A percentile compares a stretch with the other conserved stretches of the same genome.
phyloP scores from a whole-genome alignment of 2,888 invertebrate species.

The Ephialtes manifestator region DNA sequence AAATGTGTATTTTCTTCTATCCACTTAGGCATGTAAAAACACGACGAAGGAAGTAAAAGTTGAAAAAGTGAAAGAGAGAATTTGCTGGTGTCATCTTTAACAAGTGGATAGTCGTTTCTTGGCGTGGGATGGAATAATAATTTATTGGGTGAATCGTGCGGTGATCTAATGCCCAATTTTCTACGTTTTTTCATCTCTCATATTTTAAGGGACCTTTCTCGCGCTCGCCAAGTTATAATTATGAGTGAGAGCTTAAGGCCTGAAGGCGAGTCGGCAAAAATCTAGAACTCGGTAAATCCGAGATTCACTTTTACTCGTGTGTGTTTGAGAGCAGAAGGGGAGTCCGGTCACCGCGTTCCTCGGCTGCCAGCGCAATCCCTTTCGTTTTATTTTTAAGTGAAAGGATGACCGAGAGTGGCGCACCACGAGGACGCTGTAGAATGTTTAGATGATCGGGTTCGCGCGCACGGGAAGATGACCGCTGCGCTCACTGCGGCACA shows the following conservation, averaged over 20 bases:
- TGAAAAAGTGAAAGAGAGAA: slow-evolving; percentile 1
- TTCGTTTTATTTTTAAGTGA: slow-evolving; percentile 69
- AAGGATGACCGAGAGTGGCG: slow-evolving; percentile 53
- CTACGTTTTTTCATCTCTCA: background rate
- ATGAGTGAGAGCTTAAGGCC: slow-evolving; percentile 34
- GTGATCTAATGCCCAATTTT: slow-evolving; percentile 9
- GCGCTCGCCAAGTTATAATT: slow-evolving; percentile 16
- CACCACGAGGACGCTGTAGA: background rate
- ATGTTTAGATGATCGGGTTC: slow-evolving; percentile 40
- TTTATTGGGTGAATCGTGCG: background rate
- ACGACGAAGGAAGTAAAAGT: background rate
- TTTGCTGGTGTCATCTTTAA: background rate
- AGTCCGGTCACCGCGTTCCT: slow-evolving; percentile 21
- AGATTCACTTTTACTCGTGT: slow-evolving; percentile 59
- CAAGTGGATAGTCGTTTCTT: background rate
- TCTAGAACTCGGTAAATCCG: slow-evolving; percentile 1
- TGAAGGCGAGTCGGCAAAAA: background rate
- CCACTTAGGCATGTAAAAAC: background rate
- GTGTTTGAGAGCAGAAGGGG: background rate
- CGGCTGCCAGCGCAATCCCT: slow-evolving; percentile 30
- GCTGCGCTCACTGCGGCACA: background rate
- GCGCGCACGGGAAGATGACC: slow-evolving; percentile 37
- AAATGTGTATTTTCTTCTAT: too few relatives aligned
- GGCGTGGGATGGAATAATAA: background rate
- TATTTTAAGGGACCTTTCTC: slow-evolving; percentile 6